phyloP scores from a whole-genome alignment of 2,113 vertebrate species.

The Turdus rufiventris region DNA sequence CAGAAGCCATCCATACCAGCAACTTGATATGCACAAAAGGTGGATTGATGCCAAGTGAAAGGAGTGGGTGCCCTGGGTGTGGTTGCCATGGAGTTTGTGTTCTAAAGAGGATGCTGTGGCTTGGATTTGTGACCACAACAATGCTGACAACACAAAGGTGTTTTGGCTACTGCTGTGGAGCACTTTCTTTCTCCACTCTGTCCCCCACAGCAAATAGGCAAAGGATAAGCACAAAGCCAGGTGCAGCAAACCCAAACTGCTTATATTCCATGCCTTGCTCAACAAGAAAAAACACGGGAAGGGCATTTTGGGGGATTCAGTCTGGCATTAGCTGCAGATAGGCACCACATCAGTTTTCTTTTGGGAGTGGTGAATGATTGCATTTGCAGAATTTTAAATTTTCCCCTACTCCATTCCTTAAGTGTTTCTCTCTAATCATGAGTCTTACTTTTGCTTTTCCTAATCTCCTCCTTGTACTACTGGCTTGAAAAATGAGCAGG shows the following conservation, averaged over 20 bases:
- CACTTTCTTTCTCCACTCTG: not conserved
- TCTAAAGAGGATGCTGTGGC: not conserved
- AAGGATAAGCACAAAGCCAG: not conserved
- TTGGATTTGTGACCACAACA: not conserved
- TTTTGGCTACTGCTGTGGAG: not conserved
- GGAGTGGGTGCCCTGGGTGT: not conserved
- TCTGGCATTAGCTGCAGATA: not conserved
- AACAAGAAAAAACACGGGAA: not conserved
- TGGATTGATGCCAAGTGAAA: not conserved
- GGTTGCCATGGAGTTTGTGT: not conserved
- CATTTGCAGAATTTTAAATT: not conserved
- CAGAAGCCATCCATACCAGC: not conserved
- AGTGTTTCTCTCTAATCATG: accelerated
- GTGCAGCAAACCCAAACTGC: not conserved
- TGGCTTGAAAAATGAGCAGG: not conserved
- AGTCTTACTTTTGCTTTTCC: not conserved
- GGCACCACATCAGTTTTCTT: not conserved
- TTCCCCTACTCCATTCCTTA: not conserved
- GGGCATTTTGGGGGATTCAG: not conserved
- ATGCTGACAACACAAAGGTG: not conserved
- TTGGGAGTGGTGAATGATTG: not conserved
- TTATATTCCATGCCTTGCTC: not conserved
- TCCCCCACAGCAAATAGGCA: accelerated
- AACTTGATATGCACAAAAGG: accelerated
- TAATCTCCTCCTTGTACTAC: not conserved